These are phyloP conservation scores for Harpegnathos saltator DNA, from an alignment of 1,140 invertebrate genomes.

Conservation along the genomic window DNA sequence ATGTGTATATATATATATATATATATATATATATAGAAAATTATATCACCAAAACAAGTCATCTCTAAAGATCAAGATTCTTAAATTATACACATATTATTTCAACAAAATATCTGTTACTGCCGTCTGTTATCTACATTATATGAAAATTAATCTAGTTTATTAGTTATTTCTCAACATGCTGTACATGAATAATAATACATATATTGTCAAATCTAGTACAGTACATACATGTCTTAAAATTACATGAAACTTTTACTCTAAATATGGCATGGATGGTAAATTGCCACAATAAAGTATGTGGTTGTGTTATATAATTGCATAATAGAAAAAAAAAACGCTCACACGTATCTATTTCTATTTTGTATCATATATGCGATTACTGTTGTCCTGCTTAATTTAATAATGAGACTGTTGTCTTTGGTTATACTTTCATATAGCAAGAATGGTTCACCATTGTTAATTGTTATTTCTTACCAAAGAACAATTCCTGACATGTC, in stretches of 20 bases:
- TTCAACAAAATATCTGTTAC: background rate
- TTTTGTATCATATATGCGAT: constrained; percentile 39
- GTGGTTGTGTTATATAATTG: background rate
- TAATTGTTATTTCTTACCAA: constrained; percentile 44
- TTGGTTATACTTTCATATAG: constrained; percentile 65
- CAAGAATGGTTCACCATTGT: constrained; percentile 23
- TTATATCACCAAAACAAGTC: constrained; percentile 5
- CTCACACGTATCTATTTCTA: constrained; percentile 5
- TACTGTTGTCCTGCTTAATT: background rate
- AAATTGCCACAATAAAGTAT: background rate
- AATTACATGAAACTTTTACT: background rate
- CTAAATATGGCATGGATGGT: constrained; percentile 7
- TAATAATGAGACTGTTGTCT: constrained; percentile 42
- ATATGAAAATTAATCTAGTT: constrained; percentile 26
- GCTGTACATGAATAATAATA: constrained; percentile 36
- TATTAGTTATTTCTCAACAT: constrained; percentile 15
- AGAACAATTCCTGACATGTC: constrained; percentile 8
- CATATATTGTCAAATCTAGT: constrained; percentile 50
- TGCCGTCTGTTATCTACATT: background rate
- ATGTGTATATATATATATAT: too few species aligned
- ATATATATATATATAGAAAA: too few species aligned
- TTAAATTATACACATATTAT: constrained; percentile 1
- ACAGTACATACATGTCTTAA: constrained; percentile 14
- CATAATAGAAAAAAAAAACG: constrained; percentile 30
- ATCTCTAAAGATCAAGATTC: background rate